Evolutionary conservation across 2,888 invertebrate species (phyloP).

Genomic region (Diloba caeruleocephala): DNA sequence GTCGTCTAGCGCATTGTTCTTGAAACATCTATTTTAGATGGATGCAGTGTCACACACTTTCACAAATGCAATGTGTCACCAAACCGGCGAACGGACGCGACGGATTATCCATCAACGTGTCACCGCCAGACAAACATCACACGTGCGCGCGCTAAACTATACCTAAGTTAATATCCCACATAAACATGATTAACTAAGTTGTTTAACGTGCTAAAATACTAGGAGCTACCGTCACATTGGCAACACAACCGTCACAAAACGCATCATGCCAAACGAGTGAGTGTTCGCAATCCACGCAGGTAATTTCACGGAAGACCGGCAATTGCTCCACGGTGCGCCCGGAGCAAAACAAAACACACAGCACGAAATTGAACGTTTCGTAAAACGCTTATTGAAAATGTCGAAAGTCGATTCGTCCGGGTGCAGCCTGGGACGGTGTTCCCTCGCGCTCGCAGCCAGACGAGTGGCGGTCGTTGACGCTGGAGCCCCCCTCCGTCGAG

Average conservation of each 20-base stretch:
- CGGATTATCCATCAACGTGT: slow-evolving; percentile 72
- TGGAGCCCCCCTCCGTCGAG: slow-evolving; percentile 72
- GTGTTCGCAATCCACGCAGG: slow-evolving; percentile 46
- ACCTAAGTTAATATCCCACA: slow-evolving; percentile 45
- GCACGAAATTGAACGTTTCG: slow-evolving; percentile 31
- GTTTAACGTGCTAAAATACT: slow-evolving; percentile 57
- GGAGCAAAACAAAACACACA: slow-evolving; percentile 26
- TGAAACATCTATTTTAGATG: slow-evolving; percentile 80
- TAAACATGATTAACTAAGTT: slow-evolving; percentile 41
- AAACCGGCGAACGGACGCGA: slow-evolving; percentile 65
- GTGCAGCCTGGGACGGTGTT: slow-evolving; percentile 73
- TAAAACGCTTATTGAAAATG: slow-evolving; percentile 52
- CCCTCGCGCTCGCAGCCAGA: slow-evolving; percentile 78
- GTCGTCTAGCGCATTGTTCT: slow-evolving; percentile 69
- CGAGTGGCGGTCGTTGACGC: slow-evolving; percentile 88
- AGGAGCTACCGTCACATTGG: slow-evolving; percentile 44
- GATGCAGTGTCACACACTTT: slow-evolving; percentile 76
- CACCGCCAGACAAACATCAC: slow-evolving; percentile 44
- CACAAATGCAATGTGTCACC: slow-evolving; percentile 73
- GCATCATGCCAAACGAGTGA: slow-evolving; percentile 52
- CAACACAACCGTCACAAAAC: slow-evolving; percentile 52
- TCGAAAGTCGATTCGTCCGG: slow-evolving; percentile 64
- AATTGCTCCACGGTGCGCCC: slow-evolving; percentile 21
- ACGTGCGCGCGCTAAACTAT: slow-evolving; percentile 59
- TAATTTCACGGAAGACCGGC: slow-evolving; percentile 35